These are phyloP conservation scores for Zaprionus kolodkinae DNA, from an alignment of 1,140 invertebrate genomes.

Conservation along the genomic window DNA sequence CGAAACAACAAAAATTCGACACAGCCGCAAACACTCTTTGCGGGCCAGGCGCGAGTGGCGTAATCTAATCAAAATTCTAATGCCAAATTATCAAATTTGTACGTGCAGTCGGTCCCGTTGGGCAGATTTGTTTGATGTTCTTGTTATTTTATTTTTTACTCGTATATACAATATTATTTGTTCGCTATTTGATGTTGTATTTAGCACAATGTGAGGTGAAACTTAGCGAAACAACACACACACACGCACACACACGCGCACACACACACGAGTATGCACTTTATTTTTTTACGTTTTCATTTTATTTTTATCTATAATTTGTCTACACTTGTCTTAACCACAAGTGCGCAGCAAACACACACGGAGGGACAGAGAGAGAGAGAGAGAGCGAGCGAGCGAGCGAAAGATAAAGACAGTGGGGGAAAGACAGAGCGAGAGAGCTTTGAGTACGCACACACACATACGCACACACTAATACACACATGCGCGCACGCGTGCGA, in stretches of 20 bases:
- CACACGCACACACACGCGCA: too few relatives aligned
- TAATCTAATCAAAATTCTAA: constrained; percentile 74
- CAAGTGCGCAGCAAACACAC: constrained; percentile 38
- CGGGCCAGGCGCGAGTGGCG: constrained; percentile 47
- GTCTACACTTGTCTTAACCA: constrained; percentile 55
- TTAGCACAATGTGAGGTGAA: constrained; percentile 53
- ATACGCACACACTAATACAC: not conserved
- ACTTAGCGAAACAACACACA: constrained; percentile 52
- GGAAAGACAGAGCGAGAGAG: constrained; percentile 20
- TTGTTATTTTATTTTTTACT: not conserved
- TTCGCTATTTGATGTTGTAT: constrained; percentile 4
- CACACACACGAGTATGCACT: constrained; percentile 62
- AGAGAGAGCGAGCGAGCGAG: constrained; percentile 1
- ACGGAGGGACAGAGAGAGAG: not conserved
- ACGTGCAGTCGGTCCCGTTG: constrained; percentile 53
- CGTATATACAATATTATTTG: not conserved
- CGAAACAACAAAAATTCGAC: constrained; percentile 14
- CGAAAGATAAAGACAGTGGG: not conserved
- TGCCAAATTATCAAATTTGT: constrained; percentile 62
- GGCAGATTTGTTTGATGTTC: constrained; percentile 31
- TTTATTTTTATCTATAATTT: constrained; percentile 76
- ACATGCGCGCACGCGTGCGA: constrained; percentile 31
- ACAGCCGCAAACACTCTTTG: constrained; percentile 22
- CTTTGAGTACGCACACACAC: constrained; percentile 54
- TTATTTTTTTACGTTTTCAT: constrained; percentile 70